phyloP scores from a whole-genome alignment of 2,113 vertebrate species.

The Hydrochoerus hydrochaeris region DNA sequence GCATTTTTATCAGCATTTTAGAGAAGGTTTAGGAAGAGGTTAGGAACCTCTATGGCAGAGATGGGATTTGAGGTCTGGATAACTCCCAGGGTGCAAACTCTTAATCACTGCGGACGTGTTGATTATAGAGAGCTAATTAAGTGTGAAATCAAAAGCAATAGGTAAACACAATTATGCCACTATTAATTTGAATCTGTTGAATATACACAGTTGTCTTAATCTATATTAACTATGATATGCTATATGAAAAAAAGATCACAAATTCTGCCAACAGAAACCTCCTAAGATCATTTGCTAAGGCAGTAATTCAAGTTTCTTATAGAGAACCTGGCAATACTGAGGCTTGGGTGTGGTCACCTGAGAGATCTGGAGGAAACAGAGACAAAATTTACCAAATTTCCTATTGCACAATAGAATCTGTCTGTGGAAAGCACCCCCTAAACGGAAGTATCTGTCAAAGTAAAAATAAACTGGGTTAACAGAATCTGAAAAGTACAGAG shows the following conservation, averaged over 20 bases:
- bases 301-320: conserved; percentile 62
- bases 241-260: not conserved
- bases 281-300: conserved; percentile 57
- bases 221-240: not conserved
- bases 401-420: conserved; percentile 80
- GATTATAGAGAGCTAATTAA: conserved; percentile 28
- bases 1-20: conserved; percentile 2
- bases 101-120: conserved; percentile 10
- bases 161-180: not conserved
- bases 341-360: conserved; percentile 80
- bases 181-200: conserved; percentile 38
- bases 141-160: conserved; percentile 44
- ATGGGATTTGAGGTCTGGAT: not conserved
- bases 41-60: not conserved
- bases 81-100: not conserved
- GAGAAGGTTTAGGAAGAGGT: conserved; percentile 21
- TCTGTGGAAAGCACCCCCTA: conserved; percentile 80
- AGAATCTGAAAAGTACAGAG: conserved; percentile 74
- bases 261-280: conserved; percentile 57
- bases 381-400: conserved; percentile 72
- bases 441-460: conserved; percentile 82
- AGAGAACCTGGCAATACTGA: conserved; percentile 49
- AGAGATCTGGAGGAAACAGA: conserved; percentile 77
- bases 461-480: conserved; percentile 80
- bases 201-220: conserved; percentile 11